phyloP scores from a whole-genome alignment of 2,797 vertebrate species.

The Falco rusticolus region DNA sequence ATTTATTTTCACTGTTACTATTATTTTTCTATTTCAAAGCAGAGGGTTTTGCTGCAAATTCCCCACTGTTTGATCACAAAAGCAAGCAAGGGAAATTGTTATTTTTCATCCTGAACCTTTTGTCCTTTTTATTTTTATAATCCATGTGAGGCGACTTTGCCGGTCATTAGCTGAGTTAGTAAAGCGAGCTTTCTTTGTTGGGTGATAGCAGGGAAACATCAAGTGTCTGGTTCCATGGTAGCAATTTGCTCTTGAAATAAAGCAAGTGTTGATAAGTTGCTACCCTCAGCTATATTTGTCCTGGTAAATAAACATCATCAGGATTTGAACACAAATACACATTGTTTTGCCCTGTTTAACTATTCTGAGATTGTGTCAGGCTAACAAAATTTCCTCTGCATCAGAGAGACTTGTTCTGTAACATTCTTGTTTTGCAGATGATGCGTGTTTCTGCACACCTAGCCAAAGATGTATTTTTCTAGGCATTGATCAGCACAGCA shows the following conservation, averaged over 20 bases:
- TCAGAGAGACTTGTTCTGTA: neutral
- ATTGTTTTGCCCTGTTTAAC: conserved; percentile 49
- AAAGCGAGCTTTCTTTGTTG: conserved; percentile 40
- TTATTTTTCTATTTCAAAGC: conserved; percentile 56
- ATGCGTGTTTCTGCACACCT: neutral
- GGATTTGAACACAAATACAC: conserved; percentile 50
- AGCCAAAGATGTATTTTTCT: neutral
- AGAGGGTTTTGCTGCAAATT: conserved; percentile 30
- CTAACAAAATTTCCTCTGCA: neutral
- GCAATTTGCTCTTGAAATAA: conserved; percentile 63
- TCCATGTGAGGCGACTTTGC: conserved; percentile 15
- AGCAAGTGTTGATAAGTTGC: conserved; percentile 55
- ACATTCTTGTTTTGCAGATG: accelerated
- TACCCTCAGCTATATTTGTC: conserved; percentile 69
- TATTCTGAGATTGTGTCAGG: conserved; percentile 36
- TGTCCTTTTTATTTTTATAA: conserved; percentile 57
- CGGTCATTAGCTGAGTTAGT: conserved; percentile 9
- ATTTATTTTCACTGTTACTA: conserved; percentile 47
- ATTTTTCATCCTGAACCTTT: conserved; percentile 54
- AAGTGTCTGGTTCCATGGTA: conserved; percentile 48
- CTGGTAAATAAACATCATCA: conserved; percentile 67
- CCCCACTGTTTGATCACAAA: conserved; percentile 59
- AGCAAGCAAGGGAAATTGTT: conserved; percentile 24
- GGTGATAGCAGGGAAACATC: conserved; percentile 18
- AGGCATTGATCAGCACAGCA: neutral